These are phyloP conservation scores for Brachyhypopomus gauderio DNA, from an alignment of 2,113 vertebrate species.

Conservation along the genomic window DNA sequence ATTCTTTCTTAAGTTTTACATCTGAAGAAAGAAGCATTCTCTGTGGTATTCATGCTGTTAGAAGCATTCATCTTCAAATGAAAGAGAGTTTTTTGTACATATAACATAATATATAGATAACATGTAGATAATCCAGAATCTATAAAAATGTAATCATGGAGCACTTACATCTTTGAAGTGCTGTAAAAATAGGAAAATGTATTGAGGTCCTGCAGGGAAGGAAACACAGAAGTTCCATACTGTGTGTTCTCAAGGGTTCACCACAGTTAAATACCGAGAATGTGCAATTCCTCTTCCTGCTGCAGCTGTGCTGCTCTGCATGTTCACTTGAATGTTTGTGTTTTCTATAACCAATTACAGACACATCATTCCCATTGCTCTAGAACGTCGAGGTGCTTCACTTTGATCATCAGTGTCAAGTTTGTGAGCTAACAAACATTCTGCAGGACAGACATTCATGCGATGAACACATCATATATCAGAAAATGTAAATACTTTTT, in stretches of 20 bases:
- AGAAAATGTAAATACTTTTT: no score
- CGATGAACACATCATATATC: background rate
- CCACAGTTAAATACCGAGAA: background rate
- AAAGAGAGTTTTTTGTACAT: no score
- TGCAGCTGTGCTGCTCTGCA: background rate
- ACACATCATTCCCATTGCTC: slow-evolving; percentile 55
- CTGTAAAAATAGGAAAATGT: background rate
- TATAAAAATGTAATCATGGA: background rate
- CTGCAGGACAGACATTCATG: background rate
- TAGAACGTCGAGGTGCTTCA: slow-evolving; percentile 68
- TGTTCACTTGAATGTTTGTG: slow-evolving; percentile 34
- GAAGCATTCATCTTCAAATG: no score
- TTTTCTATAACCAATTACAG: background rate
- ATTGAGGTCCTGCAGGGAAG: no score
- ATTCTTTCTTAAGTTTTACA: no score
- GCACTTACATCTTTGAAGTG: background rate
- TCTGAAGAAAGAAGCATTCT: no score
- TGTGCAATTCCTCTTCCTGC: background rate
- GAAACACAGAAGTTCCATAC: no score
- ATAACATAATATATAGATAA: no score
- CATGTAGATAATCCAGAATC: no score
- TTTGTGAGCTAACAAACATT: slow-evolving; percentile 16
- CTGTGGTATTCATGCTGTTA: no score
- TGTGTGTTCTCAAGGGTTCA: background rate
- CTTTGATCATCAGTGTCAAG: slow-evolving; percentile 65